A percentile compares a stretch with the other conserved stretches of the same genome.
phyloP scores from a whole-genome alignment of 2,797 vertebrate genomes.

The Choloepus didactylus region DNA sequence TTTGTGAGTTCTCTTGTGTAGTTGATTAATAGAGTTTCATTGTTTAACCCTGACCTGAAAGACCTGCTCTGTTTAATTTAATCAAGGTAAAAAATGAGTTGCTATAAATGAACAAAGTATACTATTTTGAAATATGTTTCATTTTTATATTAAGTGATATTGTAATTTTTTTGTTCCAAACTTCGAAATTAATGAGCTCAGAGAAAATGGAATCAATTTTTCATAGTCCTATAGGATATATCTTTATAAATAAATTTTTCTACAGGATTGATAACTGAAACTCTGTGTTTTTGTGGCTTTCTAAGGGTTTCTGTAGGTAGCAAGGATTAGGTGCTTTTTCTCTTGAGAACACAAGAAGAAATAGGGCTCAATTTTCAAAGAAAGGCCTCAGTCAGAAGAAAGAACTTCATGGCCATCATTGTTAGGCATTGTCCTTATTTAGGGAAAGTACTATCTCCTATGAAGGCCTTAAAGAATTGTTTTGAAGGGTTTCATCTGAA shows the following conservation, averaged over 20 bases:
- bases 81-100: slow-evolving; percentile 53
- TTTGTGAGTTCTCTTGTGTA: background rate
- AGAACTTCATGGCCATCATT: background rate
- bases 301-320: background rate
- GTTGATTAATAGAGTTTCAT: slow-evolving; percentile 5
- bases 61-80: slow-evolving; percentile 23
- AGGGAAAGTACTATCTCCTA: background rate
- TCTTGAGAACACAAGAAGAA: background rate
- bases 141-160: slow-evolving; percentile 15
- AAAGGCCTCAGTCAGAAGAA: background rate
- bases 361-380: background rate
- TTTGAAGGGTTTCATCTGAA: background rate
- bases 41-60: slow-evolving; percentile 15
- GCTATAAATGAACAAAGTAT: background rate
- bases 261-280: background rate
- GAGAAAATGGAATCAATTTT: slow-evolving; percentile 40
- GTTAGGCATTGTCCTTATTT: background rate
- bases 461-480: slow-evolving; percentile 1
- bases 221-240: background rate
- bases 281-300: background rate
- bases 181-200: slow-evolving; percentile 53
- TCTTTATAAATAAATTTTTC: slow-evolving; percentile 35
- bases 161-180: background rate
- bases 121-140: background rate
- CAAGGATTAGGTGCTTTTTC: background rate